A percentile compares a stretch with the other conserved stretches of the same genome.
phyloP scores from a whole-genome alignment of 2,113 vertebrate genomes.

The Vombatus ursinus region DNA sequence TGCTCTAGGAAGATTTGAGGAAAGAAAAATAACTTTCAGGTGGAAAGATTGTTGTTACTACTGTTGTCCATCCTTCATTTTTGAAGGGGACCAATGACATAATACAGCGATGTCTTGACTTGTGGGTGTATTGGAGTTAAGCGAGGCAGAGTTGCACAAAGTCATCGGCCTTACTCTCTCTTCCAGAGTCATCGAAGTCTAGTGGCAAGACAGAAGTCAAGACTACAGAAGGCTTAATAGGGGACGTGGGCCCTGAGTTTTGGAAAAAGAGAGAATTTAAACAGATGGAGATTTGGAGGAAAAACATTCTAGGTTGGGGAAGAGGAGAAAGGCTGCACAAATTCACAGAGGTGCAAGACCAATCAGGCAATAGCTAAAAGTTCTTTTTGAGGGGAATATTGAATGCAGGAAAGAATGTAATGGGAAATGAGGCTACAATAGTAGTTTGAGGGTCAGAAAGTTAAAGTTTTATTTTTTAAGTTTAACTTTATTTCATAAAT shows the following conservation, averaged over 20 bases:
- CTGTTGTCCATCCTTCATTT: too few relatives aligned
- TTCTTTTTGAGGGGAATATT: background rate
- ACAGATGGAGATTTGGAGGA: background rate
- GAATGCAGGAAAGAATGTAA: background rate
- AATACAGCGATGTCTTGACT: too few relatives aligned
- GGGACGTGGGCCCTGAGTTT: background rate
- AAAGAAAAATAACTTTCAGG: background rate
- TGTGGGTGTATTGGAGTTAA: too few relatives aligned
- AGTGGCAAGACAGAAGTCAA: too few relatives aligned
- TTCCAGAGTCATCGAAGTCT: too few relatives aligned
- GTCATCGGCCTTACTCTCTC: too few relatives aligned
- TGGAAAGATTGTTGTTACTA: background rate
- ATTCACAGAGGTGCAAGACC: background rate
- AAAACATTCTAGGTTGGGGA: background rate
- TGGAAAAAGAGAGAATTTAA: background rate
- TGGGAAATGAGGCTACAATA: background rate
- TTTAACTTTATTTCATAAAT: too few relatives aligned
- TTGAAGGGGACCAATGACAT: too few relatives aligned
- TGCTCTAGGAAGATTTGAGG: background rate
- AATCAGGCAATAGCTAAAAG: background rate
- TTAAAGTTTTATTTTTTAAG: too few relatives aligned
- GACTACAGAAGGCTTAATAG: background rate
- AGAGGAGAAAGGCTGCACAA: background rate
- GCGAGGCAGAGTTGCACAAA: too few relatives aligned
- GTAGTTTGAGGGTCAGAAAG: too few relatives aligned